Percentiles rank a stretch among this genome's conserved stretches.
phyloP scores from a whole-genome alignment of 2,888 invertebrate species.

The Pyrrhosoma nymphula region DNA sequence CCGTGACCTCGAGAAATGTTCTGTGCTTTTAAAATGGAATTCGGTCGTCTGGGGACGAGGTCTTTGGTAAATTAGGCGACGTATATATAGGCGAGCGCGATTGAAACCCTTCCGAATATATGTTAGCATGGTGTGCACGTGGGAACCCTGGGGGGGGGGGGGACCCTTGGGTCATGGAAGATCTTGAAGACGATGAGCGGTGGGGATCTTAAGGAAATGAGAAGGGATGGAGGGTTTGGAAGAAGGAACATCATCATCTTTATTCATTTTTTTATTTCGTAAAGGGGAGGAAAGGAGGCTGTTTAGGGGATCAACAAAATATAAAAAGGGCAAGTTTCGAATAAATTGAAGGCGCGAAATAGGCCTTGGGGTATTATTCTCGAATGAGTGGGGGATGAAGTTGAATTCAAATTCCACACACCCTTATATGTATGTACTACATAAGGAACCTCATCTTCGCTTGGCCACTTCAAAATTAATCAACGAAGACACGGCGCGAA shows the following conservation, averaged over 20 bases:
- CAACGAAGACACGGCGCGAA: background rate
- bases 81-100: constrained; percentile 35
- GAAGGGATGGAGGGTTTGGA: background rate
- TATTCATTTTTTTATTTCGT: background rate
- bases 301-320: no score
- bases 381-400: background rate
- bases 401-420: background rate
- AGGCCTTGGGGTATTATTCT: background rate
- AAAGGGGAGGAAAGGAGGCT: background rate
- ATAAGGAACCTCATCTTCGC: background rate
- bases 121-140: background rate
- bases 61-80: constrained; percentile 45
- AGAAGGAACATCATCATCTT: background rate
- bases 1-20: constrained; percentile 41
- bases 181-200: background rate
- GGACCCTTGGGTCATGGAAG: constrained; percentile 11
- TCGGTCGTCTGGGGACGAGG: background rate
- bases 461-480: background rate
- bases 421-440: no score
- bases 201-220: background rate
- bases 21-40: background rate
- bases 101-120: constrained; percentile 35
- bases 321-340: background rate
- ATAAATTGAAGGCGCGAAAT: background rate
- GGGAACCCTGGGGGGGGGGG: background rate